phyloP scores from a whole-genome alignment of 2,797 vertebrate species.

The Cuculus canorus region DNA sequence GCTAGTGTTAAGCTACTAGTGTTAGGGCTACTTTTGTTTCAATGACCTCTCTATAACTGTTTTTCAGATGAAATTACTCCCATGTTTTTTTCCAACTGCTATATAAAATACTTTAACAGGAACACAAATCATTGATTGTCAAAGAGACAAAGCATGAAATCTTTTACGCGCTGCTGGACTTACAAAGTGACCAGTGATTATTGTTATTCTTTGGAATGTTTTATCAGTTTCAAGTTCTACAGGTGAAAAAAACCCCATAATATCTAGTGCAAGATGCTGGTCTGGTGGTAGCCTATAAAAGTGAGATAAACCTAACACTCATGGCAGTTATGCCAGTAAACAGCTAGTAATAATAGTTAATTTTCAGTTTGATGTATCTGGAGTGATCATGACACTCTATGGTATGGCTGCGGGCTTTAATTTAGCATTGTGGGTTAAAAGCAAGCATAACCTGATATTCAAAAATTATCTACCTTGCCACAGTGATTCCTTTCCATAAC shows the following conservation, averaged over 20 bases:
- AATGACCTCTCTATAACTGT: conserved; percentile 28
- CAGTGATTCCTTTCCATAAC: background rate
- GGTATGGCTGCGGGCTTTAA: background rate
- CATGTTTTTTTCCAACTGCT: conserved; percentile 31
- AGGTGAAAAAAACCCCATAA: background rate
- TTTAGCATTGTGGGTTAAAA: background rate
- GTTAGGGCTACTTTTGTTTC: conserved; percentile 50
- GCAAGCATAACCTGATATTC: background rate
- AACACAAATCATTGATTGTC: background rate
- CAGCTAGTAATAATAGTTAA: background rate
- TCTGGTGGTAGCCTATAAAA: background rate
- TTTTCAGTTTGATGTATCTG: background rate
- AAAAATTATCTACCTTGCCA: background rate
- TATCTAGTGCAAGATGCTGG: background rate
- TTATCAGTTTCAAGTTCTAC: background rate
- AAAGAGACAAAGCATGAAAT: background rate
- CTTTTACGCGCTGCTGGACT: background rate
- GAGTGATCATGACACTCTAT: background rate
- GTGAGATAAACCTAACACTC: background rate
- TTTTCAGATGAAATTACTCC: conserved; percentile 37
- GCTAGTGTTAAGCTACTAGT: conserved; percentile 19
- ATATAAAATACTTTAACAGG: background rate
- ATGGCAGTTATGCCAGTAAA: background rate
- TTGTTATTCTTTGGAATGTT: background rate
- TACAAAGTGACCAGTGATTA: background rate